phyloP scores from a whole-genome alignment of 2,113 vertebrate species.

The Cryptotis parvus region DNA sequence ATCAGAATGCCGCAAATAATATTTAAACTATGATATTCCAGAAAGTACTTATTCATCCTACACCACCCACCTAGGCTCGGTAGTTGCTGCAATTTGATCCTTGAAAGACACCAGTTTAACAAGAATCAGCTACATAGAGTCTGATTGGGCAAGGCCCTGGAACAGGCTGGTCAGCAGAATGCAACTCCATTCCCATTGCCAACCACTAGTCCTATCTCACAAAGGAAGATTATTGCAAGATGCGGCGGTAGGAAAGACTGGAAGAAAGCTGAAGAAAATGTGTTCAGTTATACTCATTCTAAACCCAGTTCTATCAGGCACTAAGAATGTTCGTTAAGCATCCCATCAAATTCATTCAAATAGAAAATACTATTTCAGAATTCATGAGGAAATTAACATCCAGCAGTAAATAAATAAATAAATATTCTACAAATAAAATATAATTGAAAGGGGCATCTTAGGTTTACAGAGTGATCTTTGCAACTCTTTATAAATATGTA shows the following conservation, averaged over 20 bases:
- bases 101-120: not conserved
- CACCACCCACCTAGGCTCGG: not conserved
- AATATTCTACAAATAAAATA: not conserved
- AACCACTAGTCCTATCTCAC: slow-evolving; percentile 41
- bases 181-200: not conserved
- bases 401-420: slow-evolving; percentile 40
- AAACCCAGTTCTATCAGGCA: not conserved
- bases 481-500: not conserved
- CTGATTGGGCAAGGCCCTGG: not conserved
- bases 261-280: not conserved
- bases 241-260: not conserved
- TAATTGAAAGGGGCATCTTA: not conserved
- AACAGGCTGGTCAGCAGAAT: not conserved
- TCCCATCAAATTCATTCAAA: not conserved
- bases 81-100: not conserved
- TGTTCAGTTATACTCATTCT: not conserved
- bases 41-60: not conserved
- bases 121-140: not conserved
- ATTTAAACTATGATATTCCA: slow-evolving; percentile 8
- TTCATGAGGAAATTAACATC: not conserved
- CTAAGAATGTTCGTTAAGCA: slow-evolving; percentile 24
- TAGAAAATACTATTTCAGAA: not conserved
- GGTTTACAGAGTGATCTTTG: not conserved
- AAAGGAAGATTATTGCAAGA: not conserved
- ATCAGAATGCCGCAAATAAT: not conserved